Conservation (phyloP, 2,113 vertebrate species). For the Ranitomeya imitator region DNA sequence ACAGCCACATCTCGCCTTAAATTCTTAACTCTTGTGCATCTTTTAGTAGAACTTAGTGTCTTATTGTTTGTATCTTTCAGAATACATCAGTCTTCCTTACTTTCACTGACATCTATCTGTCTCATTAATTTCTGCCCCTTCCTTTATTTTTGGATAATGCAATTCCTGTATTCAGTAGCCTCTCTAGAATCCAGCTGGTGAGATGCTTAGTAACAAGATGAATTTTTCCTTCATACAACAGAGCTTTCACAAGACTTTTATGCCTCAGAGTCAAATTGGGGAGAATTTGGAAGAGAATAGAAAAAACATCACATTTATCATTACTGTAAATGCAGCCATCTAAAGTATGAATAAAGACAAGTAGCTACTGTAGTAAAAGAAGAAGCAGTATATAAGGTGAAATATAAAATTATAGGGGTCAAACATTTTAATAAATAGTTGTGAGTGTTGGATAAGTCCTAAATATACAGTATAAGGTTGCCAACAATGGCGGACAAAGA, state of each 20-base stretch:
- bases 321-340: not conserved
- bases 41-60: not conserved
- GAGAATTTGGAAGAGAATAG: not conserved
- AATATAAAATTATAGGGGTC: not conserved
- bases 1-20: not conserved
- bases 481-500: too few relatives aligned
- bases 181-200: constrained; percentile 29
- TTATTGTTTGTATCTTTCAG: not conserved
- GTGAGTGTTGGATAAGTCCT: too few relatives aligned
- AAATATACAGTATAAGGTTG: too few relatives aligned
- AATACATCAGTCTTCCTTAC: not conserved
- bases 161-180: constrained; percentile 51
- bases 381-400: not conserved
- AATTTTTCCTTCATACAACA: constrained; percentile 51
- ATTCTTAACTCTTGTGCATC: not conserved
- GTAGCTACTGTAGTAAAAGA: not conserved
- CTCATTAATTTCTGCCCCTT: not conserved
- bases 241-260: constrained; percentile 23
- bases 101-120: not conserved
- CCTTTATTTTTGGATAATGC: constrained; percentile 35
- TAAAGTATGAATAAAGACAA: not conserved
- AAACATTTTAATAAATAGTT: not conserved
- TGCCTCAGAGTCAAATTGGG: not conserved
- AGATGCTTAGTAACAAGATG: constrained; percentile 43
- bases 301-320: not conserved